Base-by-base conservation (phyloP, 2,797 vertebrate genomes). In the Nyctibius grandis region DNA sequence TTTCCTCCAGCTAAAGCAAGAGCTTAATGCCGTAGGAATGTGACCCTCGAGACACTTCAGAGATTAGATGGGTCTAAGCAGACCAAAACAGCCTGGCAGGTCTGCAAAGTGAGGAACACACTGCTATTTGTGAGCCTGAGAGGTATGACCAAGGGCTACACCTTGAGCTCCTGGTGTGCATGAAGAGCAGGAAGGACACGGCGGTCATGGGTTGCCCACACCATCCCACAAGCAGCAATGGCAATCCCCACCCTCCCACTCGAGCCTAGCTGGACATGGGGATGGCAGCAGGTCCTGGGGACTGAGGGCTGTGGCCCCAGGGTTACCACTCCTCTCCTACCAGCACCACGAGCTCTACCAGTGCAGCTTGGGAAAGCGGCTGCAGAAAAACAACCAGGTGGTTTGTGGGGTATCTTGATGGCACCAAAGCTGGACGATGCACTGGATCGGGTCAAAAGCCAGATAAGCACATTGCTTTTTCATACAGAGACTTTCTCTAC, bases 321-420 rank as follows among this genome's bases (percentile, higher is more conserved):
- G 29, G 70, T 70, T 38, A 40, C 16, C 2, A 5, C 21, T 75
- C 20, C 12, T 40, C 28, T 69, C 11, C 68, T 44, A 51, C 25
- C 42, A 21, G 80, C 51, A 59, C 20, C 22, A 7, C 3, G 3
- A 70, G 33, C n/a, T 79, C 56, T 42, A 22, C 17, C 28, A 48
- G 45, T 0, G 0, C n/a, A 51, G 36, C 22, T 9, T 31, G 48
- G 36, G n/a, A 34, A 73, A 65, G 33, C 21, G 33, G 76, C 25
- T 69, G 47, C 31, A 56, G 53, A 51, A 38, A 45, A 33, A 15
- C 60, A 70, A 4, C 1, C 9, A 10, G 17, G 19, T 26, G 54
- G 16, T 19, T 50, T 34, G 26, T 28, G 89, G 44, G 38, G 2
- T 9, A 12, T 29, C 29, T 64, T 0, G 0, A 5, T 8, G n/a